These are phyloP conservation scores for Fragum sueziense DNA, from an alignment of 2,888 invertebrate species.

Conservation along the genomic window DNA sequence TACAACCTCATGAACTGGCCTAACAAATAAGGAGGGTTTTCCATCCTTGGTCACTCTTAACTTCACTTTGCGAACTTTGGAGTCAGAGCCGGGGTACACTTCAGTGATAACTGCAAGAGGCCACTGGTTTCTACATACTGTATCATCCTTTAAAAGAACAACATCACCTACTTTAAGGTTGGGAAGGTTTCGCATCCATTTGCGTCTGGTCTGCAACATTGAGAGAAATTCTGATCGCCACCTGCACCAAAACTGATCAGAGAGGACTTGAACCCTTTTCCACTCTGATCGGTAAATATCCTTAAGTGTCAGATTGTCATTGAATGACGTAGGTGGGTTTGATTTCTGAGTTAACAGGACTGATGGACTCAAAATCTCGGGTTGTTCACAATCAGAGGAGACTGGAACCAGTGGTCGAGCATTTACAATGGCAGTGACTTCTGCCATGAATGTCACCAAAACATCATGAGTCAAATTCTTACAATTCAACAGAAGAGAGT, in stretches of 20 bases:
- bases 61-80: constrained; percentile 21
- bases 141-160: constrained; percentile 29
- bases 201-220: constrained; percentile 26
- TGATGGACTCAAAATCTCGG: constrained; percentile 40
- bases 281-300: constrained; percentile 31
- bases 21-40: not conserved
- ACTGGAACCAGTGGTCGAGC: constrained; percentile 36
- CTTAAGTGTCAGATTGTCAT: not conserved
- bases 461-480: constrained; percentile 22
- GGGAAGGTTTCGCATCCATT: constrained; percentile 13
- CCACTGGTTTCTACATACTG: constrained; percentile 29
- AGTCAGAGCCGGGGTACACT: constrained; percentile 9
- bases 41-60: constrained; percentile 9
- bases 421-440: constrained; percentile 40
- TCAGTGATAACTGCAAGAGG: constrained; percentile 22
- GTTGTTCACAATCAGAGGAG: constrained; percentile 35
- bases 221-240: constrained; percentile 28
- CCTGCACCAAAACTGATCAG: constrained; percentile 36
- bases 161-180: constrained; percentile 36
- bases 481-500: constrained; percentile 28
- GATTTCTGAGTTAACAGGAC: constrained; percentile 38
- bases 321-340: not conserved
- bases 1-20: constrained; percentile 23
- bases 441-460: constrained; percentile 31
- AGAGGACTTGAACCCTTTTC: constrained; percentile 37